Evolutionary conservation across 64 coral and sea anemone species (phyloP).

Genomic region (Catalaphyllia jardinei): DNA sequence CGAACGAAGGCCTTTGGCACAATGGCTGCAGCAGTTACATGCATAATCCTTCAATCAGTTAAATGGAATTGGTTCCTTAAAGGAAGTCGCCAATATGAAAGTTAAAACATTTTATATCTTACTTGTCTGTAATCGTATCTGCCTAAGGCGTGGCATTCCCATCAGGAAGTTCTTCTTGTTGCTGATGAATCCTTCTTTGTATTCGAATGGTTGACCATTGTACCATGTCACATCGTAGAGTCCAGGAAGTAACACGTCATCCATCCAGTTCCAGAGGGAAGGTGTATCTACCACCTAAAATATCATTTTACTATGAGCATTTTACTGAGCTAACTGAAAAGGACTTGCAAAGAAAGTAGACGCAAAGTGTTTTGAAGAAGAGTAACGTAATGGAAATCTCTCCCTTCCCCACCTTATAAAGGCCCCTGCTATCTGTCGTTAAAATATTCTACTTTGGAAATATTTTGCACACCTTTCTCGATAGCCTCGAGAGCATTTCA

Average conservation of each 20-base stretch:
- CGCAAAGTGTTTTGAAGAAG: no score
- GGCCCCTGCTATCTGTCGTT: no score
- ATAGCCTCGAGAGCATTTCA: no score
- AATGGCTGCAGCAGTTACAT: no score
- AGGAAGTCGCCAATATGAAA: neutral
- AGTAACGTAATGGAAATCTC: no score
- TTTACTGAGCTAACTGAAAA: no score
- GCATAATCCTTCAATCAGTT: no score
- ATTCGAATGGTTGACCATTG: conserved; percentile 51
- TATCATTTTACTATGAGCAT: neutral
- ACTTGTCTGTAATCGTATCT: conserved; percentile 67
- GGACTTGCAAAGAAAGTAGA: no score
- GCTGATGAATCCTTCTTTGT: conserved; percentile 65
- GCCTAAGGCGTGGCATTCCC: conserved; percentile 73
- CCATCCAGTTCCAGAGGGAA: conserved; percentile 57
- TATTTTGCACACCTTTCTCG: no score
- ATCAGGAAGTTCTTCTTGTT: conserved; percentile 57
- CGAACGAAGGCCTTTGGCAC: no score
- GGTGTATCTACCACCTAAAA: neutral
- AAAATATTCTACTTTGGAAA: no score
- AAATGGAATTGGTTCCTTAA: neutral
- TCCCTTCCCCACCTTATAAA: no score
- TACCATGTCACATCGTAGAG: conserved; percentile 72
- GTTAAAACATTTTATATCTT: neutral
- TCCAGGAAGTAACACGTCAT: conserved; percentile 59